Percentiles rank a stretch among this genome's conserved stretches.
phyloP scores from a whole-genome alignment of 2,888 invertebrate genomes.

The Megaustenia siamemsis region DNA sequence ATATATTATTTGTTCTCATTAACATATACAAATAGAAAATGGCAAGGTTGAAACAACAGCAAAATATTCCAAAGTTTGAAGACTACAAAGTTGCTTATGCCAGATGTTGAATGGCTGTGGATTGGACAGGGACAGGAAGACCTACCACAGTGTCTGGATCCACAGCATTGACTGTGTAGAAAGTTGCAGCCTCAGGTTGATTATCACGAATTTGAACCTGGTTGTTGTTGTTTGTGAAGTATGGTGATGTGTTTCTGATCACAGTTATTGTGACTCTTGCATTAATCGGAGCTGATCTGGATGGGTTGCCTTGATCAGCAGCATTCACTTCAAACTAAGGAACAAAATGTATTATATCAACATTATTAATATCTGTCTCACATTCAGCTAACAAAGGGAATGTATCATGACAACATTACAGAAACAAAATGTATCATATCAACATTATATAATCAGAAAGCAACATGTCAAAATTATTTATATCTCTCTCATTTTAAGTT shows the following conservation, averaged over 20 bases:
- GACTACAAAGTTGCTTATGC: background rate
- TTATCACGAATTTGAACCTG: slow-evolving; percentile 33
- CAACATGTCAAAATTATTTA: no score
- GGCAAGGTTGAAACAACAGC: background rate
- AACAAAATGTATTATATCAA: no score
- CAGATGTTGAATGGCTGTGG: no score
- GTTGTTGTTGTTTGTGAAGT: slow-evolving; percentile 59
- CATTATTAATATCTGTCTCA: no score
- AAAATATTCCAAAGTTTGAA: background rate
- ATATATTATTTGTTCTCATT: no score
- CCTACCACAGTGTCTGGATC: slow-evolving; percentile 56
- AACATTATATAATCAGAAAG: no score
- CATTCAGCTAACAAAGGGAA: no score
- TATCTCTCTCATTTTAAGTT: no score
- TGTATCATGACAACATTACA: no score
- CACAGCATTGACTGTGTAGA: slow-evolving; percentile 41
- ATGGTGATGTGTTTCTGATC: slow-evolving; percentile 68
- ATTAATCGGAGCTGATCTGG: slow-evolving; percentile 43
- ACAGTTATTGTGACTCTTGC: slow-evolving; percentile 67
- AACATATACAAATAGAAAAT: background rate
- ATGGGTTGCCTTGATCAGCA: slow-evolving; percentile 60
- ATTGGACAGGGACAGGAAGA: background rate
- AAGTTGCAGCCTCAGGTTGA: slow-evolving; percentile 13
- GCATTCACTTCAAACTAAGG: slow-evolving; percentile 59
- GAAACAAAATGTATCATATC: no score